These are phyloP conservation scores for Pogonocherus hispidulus DNA, from an alignment of 2,888 invertebrate species.

Conservation along the genomic window DNA sequence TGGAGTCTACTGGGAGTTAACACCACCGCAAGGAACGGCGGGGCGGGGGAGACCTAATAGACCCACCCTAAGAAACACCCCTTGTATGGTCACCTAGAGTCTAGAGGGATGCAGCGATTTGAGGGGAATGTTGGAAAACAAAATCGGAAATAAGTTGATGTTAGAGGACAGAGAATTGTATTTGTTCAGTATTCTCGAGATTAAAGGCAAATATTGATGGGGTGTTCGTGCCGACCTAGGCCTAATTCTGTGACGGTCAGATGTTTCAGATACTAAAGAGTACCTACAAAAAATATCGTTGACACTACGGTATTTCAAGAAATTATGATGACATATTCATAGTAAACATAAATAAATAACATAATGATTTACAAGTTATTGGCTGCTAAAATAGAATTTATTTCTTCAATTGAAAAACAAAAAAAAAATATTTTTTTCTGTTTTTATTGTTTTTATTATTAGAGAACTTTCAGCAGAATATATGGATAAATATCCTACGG, in stretches of 20 bases:
- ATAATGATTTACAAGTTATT: no score
- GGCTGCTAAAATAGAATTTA: no score
- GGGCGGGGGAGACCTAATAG: conserved; percentile 26
- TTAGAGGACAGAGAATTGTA: background rate
- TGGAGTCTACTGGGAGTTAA: conserved; percentile 27
- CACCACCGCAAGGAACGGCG: conserved; percentile 20
- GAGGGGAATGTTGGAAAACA: conserved; percentile 31
- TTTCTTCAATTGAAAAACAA: no score
- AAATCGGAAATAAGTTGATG: conserved; percentile 3
- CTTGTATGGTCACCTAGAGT: conserved; percentile 34
- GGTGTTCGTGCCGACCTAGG: background rate
- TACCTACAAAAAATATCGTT: no score
- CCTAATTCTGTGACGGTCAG: background rate
- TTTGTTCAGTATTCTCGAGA: background rate
- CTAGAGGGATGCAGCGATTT: conserved; percentile 33
- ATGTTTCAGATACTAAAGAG: no score
- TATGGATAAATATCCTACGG: no score
- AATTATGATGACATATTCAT: no score
- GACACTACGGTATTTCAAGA: no score
- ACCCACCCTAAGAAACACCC: conserved; percentile 36
- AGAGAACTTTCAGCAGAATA: no score
- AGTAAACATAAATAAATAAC: no score
- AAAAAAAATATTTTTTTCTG: no score
- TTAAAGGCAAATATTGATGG: background rate
- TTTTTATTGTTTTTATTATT: no score